These are phyloP conservation scores for Achroia grisella DNA, from an alignment of 1,140 invertebrate genomes.

Conservation along the genomic window DNA sequence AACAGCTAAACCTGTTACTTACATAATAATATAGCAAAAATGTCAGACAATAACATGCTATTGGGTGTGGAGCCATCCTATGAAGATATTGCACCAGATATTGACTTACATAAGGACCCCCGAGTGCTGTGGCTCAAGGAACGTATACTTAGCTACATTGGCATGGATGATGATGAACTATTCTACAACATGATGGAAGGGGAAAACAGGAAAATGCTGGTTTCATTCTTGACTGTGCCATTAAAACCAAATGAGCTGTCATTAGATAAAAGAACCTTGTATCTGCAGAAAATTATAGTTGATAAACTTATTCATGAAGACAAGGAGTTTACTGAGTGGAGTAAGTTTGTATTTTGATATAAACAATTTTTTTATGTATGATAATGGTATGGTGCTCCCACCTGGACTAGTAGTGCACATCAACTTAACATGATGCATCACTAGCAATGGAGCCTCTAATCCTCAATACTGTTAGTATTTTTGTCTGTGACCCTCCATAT, in stretches of 20 bases:
- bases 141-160: constrained; percentile 39
- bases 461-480: too few relatives aligned
- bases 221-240: constrained; percentile 33
- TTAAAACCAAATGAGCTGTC: constrained; percentile 37
- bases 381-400: too few relatives aligned
- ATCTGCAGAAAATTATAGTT: constrained; percentile 52
- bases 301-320: constrained; percentile 65
- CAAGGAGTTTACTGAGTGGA: constrained; percentile 65
- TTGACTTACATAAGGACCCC: constrained; percentile 39
- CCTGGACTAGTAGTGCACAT: too few relatives aligned
- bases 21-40: too few relatives aligned
- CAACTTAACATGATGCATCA: too few relatives aligned
- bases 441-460: too few relatives aligned
- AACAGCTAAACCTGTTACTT: too few relatives aligned
- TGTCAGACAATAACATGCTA: too few relatives aligned
- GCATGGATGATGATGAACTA: constrained; percentile 50
- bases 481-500: too few relatives aligned
- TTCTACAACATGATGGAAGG: constrained; percentile 54
- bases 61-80: not conserved
- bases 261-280: constrained; percentile 49
- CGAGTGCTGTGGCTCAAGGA: constrained; percentile 54
- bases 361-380: too few relatives aligned
- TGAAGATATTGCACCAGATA: constrained; percentile 18
- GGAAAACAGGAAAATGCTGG: constrained; percentile 32
- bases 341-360: constrained; percentile 28